Evolutionary conservation across 2,797 vertebrate genomes (phyloP), one percentile per base, ranked within the genome.

Genomic region (Myripristis jacobus): DNA sequence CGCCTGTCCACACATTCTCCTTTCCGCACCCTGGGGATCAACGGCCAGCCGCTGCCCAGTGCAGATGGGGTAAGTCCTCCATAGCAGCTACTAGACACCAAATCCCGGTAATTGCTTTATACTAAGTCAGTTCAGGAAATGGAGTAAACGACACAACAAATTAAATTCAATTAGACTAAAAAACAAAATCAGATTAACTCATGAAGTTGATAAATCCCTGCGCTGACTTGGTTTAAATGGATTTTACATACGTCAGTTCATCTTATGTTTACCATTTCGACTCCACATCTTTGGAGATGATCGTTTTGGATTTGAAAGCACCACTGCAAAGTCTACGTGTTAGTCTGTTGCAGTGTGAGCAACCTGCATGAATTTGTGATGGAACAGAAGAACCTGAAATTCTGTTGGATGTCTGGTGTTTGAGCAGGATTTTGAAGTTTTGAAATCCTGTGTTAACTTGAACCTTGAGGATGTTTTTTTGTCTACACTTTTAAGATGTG

Each of bases 1-100:
- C 97, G 97, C 18, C 93, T 99, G 77, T 99, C 98, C 53, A 94
- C 95, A 19, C 96, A 98, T 91, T 98, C 96, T 6, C 96, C 98
- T 0, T 96, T 97, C 90, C 94, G 95, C 92, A 94, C 66, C 79
- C 93, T 88, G 94, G 93, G 89, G 79, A 94, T 69, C 92, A 96
- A 89, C 89, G 93, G 90, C 57, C 95, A 98, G 80, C 93, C 96
- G 31, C 94, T 95, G 61, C 84, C 94, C 25, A 91, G 94, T 77
- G 90, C 86, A 0, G 96, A 98, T 36, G 96, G 95, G 92, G 97
- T 99, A 93, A 97, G 97, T 96, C 61, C 63, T 34, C 36, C 3
- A 2, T 19, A 31, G 22, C 54, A 53, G 47, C 15, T 36, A 25
- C 51, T 9, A 0, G 0, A 27, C 11, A 18, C 2, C 15, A 24